A percentile compares a stretch with the other conserved stretches of the same genome.
These are phyloP conservation scores for Bathynomus jamesi DNA, from an alignment of 1,140 invertebrate genomes.

Conservation along the genomic window DNA sequence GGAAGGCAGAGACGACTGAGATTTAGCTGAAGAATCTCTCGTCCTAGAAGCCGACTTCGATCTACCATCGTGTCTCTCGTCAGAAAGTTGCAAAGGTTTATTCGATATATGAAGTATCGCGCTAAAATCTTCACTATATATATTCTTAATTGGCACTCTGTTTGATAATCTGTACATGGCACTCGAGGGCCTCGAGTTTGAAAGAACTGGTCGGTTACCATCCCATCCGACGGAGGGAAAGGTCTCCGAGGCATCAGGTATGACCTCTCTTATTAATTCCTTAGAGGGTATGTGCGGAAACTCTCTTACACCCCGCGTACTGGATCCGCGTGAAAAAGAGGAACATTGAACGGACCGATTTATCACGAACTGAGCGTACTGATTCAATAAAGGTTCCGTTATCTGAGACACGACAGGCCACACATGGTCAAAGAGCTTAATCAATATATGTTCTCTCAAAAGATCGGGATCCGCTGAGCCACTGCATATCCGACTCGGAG, in stretches of 20 bases:
- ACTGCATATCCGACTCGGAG: constrained; percentile 5
- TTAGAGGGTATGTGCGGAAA: too few species aligned
- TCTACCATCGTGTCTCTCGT: background rate
- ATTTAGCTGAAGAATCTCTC: background rate
- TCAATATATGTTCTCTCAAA: constrained; percentile 14
- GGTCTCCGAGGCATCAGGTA: too few species aligned
- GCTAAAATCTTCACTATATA: too few species aligned
- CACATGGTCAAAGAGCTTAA: constrained; percentile 18
- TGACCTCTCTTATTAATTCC: too few species aligned
- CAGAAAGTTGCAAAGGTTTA: background rate
- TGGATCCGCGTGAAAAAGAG: too few species aligned
- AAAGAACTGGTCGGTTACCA: background rate
- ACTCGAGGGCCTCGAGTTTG: background rate
- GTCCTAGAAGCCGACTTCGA: background rate
- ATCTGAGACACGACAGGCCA: constrained; percentile 15
- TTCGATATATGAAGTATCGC: too few species aligned
- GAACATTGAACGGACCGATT: background rate
- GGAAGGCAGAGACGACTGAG: background rate
- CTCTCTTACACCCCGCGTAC: too few species aligned
- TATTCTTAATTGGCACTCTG: background rate
- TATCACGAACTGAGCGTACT: background rate
- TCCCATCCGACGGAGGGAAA: too few species aligned
- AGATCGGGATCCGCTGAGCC: constrained; percentile 6
- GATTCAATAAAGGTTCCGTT: background rate
- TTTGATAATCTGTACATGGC: background rate